Base-by-base conservation (phyloP, 2,888 invertebrate genomes). In the Pteria penguin region DNA sequence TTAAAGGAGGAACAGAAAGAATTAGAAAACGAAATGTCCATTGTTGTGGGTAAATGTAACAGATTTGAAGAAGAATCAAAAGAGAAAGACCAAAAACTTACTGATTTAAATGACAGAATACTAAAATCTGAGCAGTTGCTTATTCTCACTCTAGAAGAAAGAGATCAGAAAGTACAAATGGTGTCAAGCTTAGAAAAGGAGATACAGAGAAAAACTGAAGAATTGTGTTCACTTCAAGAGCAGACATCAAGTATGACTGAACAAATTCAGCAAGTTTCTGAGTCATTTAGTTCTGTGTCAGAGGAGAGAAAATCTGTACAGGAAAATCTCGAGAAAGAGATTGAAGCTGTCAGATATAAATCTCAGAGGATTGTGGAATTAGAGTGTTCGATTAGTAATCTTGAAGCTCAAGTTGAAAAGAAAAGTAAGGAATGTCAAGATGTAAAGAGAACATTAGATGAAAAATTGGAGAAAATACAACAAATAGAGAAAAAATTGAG, bases 51-150 rank as follows among this genome's bases (percentile, higher is more conserved):
- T 52, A 66, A 68, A 2, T 77, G 75, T 24, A 73, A 67, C 52
- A 62, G 79, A 52, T 45, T 79, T n/a, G 76, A 76, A 57, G 72
- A 75, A 72, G 63, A n/a, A 60, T 36, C 65, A 81, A 85, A 29
- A 69, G 71, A 76, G 75, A 70, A 55, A 52, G 83, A 84, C 32
- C 60, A 85, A 26, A 67, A 82, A 54, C n/a, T 74, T 5, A n/a
- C n/a, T n/a, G n/a, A n/a, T n/a, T n/a, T n/a, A n/a, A n/a, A n/a
- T n/a, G n/a, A n/a, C n/a, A n/a, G n/a, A n/a, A n/a, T n/a, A n/a
- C n/a, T n/a, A n/a, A n/a, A n/a, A n/a, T n/a, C n/a, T n/a, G n/a
- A n/a, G n/a, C n/a, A n/a, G n/a, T n/a, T n/a, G n/a, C n/a, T n/a
- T n/a, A n/a, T n/a, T n/a, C n/a, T n/a, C n/a, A n/a, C n/a, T n/a